Conservation (phyloP, 2,888 invertebrate genomes). For the Pyrrhosoma nymphula region DNA sequence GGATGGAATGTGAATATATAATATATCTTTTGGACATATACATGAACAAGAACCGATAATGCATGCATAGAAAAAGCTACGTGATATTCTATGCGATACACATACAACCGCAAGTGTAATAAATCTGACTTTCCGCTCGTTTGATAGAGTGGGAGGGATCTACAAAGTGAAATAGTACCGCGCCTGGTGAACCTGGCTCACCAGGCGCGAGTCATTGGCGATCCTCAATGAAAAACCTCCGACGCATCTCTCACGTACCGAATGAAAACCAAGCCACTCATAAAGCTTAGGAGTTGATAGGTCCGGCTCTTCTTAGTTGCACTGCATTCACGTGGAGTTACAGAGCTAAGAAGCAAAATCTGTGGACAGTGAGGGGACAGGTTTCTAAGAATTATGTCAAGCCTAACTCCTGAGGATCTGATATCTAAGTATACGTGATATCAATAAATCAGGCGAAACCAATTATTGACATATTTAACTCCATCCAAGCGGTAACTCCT, state of each 20-base stretch:
- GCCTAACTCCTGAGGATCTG: too few species aligned
- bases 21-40: not conserved
- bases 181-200: not conserved
- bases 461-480: too few species aligned
- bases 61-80: not conserved
- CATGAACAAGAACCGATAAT: not conserved
- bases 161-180: not conserved
- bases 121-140: not conserved
- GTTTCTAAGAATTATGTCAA: too few species aligned
- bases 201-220: not conserved
- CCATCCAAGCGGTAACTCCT: too few species aligned
- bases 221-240: conserved; percentile 4
- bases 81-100: not conserved
- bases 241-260: not conserved
- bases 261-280: too few species aligned
- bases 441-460: too few species aligned
- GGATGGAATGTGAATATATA: not conserved
- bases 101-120: not conserved
- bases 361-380: too few species aligned
- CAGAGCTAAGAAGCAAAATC: too few species aligned
- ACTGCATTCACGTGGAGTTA: too few species aligned
- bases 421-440: too few species aligned
- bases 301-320: too few species aligned
- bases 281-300: too few species aligned
- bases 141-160: not conserved